Evolutionary conservation across 1,140 invertebrate genomes (phyloP).

Genomic region (Grapholita molesta): DNA sequence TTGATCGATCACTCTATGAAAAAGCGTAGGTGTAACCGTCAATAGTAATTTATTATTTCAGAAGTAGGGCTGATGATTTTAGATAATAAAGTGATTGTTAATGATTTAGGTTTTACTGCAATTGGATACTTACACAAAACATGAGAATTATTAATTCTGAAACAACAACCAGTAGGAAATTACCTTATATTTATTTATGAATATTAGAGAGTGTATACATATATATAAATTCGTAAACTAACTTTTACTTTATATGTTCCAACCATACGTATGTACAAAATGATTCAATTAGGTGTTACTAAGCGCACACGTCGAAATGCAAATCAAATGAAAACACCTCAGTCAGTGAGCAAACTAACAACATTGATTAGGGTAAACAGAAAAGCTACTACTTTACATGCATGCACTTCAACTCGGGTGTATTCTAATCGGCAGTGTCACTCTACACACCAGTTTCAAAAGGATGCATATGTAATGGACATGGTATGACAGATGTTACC

Average conservation of each 20-base stretch:
- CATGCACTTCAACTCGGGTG: not conserved
- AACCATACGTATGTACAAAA: no score
- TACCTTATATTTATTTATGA: not conserved
- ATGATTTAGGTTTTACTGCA: not conserved
- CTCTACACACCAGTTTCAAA: not conserved
- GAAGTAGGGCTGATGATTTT: not conserved
- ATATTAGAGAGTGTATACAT: no score
- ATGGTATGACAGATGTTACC: not conserved
- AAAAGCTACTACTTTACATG: no score
- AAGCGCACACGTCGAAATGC: not conserved
- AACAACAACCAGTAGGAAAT: no score
- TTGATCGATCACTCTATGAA: not conserved
- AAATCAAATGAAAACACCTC: not conserved
- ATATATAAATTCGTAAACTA: no score
- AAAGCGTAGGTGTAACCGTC: not conserved
- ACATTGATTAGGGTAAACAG: conserved; percentile 1
- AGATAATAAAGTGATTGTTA: not conserved
- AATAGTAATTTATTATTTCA: not conserved
- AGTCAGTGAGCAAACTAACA: not conserved
- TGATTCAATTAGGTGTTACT: not conserved
- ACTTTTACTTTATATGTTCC: no score
- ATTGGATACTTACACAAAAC: not conserved
- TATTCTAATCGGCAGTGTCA: not conserved
- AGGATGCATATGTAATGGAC: not conserved
- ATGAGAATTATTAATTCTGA: no score